These are phyloP conservation scores for Mastomys natalensis DNA, from an alignment of 2,113 vertebrate species.

Conservation along the genomic window DNA sequence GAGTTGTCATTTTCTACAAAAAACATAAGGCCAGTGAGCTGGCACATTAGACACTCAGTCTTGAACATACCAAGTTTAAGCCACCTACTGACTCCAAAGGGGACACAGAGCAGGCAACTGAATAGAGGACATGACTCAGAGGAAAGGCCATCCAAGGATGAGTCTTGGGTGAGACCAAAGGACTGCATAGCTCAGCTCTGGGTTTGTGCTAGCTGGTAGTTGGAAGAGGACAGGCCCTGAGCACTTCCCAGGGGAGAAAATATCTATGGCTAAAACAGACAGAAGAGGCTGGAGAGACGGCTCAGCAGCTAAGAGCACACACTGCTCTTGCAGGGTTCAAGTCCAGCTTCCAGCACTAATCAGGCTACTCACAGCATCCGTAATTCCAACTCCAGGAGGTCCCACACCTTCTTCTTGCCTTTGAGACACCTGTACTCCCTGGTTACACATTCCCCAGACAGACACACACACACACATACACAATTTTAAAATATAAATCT, in stretches of 20 bases:
- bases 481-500: background rate
- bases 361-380: background rate
- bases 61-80: background rate
- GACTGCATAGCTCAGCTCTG: background rate
- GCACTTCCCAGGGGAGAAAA: constrained; percentile 32
- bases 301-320: background rate
- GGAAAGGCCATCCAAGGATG: background rate
- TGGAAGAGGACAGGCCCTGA: background rate
- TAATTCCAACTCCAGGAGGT: too few relatives aligned
- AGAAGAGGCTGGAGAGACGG: too few relatives aligned
- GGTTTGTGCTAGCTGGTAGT: background rate
- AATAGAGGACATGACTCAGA: background rate
- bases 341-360: background rate
- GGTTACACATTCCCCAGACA: background rate
- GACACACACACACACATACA: too few relatives aligned
- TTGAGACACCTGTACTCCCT: background rate
- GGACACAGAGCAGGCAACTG: background rate
- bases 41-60: background rate
- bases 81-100: background rate
- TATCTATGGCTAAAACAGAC: background rate
- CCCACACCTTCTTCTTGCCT: background rate
- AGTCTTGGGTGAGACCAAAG: background rate
- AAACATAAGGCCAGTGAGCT: background rate
- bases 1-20: constrained; percentile 27
- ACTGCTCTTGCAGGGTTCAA: background rate